phyloP scores from a whole-genome alignment of 2,888 invertebrate species.

The Eupithecia vulgata region DNA sequence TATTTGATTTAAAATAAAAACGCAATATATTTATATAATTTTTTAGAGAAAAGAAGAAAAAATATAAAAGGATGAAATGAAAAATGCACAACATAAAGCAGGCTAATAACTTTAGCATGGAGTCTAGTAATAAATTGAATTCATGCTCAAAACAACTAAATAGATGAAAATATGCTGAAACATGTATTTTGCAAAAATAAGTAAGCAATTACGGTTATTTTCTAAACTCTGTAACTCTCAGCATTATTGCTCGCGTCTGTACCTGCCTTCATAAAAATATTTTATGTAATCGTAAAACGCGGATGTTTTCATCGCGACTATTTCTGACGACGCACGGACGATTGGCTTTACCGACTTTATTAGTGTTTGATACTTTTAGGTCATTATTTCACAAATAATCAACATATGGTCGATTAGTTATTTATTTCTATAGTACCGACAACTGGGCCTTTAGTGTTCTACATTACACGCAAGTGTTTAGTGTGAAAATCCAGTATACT shows the following conservation, averaged over 20 bases:
- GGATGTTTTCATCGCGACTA: conserved; percentile 53
- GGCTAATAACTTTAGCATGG: not conserved
- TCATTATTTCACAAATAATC: not conserved
- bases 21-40: too few species aligned
- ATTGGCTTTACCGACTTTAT: not conserved
- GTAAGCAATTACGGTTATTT: not conserved
- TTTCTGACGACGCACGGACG: conserved; percentile 46
- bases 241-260: conserved; percentile 10
- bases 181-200: too few species aligned
- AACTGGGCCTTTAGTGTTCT: too few species aligned
- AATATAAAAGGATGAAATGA: not conserved
- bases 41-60: too few species aligned
- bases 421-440: not conserved
- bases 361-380: not conserved
- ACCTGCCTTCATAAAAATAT: conserved; percentile 52
- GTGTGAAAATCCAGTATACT: too few species aligned
- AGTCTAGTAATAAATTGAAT: not conserved
- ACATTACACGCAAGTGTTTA: too few species aligned
- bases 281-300: conserved; percentile 61
- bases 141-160: too few species aligned
- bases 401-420: not conserved
- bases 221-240: not conserved
- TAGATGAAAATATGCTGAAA: not conserved
- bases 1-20: too few species aligned
- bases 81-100: not conserved